These are phyloP conservation scores for Coregonus sp. DNA, from an alignment of 2,797 vertebrate species.

Conservation along the genomic window DNA sequence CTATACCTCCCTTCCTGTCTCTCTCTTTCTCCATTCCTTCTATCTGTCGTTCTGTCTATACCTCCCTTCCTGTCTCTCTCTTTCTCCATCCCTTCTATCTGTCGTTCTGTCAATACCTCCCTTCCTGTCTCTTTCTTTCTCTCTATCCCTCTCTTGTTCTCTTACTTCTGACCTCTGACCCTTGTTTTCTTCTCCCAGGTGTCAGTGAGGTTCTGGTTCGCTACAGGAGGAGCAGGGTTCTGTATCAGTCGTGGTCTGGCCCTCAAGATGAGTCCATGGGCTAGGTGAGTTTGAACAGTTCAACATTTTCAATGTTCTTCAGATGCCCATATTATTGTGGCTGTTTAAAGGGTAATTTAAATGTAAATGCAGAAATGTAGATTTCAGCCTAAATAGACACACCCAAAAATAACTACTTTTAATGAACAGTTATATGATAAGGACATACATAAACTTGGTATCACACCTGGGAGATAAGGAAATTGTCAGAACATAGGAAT, in stretches of 20 bases:
- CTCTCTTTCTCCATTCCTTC: not conserved
- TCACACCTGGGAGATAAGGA: too few species aligned
- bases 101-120: not conserved
- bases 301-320: not conserved
- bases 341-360: not conserved
- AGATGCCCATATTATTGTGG: not conserved
- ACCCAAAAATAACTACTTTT: too few species aligned
- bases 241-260: constrained; percentile 96
- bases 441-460: constrained; percentile 68
- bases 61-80: not conserved
- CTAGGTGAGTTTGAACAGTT: constrained; percentile 77
- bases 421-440: too few species aligned
- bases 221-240: constrained; percentile 96
- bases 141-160: not conserved
- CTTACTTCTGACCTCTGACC: not conserved
- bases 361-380: too few species aligned
- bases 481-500: too few species aligned
- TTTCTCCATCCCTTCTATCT: not conserved
- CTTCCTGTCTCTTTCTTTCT: not conserved
- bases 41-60: too few species aligned
- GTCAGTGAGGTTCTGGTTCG: constrained; percentile 96
- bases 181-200: constrained; percentile 60
- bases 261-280: constrained; percentile 99
- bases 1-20: not conserved
- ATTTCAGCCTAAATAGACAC: too few species aligned